Percentiles rank a stretch among this genome's conserved stretches.
Conservation (phyloP, 2,888 invertebrate species). For the Acrocyrtus sp. region DNA sequence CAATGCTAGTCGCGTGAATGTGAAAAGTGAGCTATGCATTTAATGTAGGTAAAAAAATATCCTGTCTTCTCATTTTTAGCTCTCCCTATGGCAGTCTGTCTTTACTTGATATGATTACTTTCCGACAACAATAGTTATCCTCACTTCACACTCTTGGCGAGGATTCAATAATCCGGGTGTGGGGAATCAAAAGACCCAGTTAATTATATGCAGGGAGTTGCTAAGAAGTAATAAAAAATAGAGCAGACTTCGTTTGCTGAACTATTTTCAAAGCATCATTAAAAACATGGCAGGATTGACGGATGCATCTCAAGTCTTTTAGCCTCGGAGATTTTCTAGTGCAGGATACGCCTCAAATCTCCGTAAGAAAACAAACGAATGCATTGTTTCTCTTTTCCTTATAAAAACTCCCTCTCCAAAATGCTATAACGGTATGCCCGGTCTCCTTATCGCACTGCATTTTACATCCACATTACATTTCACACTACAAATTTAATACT, state of each 20-base stretch:
- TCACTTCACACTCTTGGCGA: too few relatives aligned
- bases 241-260: neutral
- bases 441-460: too few relatives aligned
- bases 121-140: too few relatives aligned
- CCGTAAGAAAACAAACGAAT: neutral
- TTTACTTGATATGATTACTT: too few relatives aligned
- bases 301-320: neutral
- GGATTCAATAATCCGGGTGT: conserved; percentile 39
- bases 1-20: neutral
- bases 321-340: neutral
- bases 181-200: conserved; percentile 29
- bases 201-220: conserved; percentile 24
- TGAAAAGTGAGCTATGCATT: neutral
- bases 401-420: too few relatives aligned
- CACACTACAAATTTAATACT: too few relatives aligned
- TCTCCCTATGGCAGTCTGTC: too few relatives aligned
- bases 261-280: neutral
- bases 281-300: neutral
- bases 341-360: neutral
- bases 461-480: too few relatives aligned
- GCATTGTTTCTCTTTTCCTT: too few relatives aligned
- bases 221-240: neutral
- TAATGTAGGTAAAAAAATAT: neutral
- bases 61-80: conserved; percentile 6
- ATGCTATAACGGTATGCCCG: too few relatives aligned